Conservation (phyloP, 2,888 invertebrate species). For the Sesia apiformis region DNA sequence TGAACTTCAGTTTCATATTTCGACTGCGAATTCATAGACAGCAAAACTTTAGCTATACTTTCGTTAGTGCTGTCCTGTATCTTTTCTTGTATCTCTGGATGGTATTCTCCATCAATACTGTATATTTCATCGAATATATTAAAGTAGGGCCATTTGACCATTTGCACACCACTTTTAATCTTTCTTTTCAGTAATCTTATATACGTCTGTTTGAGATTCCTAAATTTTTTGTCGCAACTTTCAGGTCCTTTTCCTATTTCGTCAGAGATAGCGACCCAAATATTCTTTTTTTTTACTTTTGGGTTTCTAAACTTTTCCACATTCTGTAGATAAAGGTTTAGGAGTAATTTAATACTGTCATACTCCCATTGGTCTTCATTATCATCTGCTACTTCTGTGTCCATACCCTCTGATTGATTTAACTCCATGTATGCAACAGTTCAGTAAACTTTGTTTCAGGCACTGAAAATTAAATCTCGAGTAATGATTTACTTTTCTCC, state of each 20-base stretch:
- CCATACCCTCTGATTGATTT: slow-evolving; percentile 38
- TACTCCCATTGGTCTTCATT: slow-evolving; percentile 59
- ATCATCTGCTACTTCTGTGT: slow-evolving; percentile 41
- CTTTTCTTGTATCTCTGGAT: slow-evolving; percentile 53
- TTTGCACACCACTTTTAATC: slow-evolving; percentile 32
- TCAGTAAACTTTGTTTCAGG: slow-evolving; percentile 43
- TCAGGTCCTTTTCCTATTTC: slow-evolving; percentile 53
- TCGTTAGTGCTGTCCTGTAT: slow-evolving; percentile 45
- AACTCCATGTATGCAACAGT: slow-evolving; percentile 42
- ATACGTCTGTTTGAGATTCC: slow-evolving; percentile 62
- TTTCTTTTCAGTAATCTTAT: slow-evolving; percentile 54
- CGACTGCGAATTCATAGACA: slow-evolving; percentile 37
- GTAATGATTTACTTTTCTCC: slow-evolving; percentile 11
- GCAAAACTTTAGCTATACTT: slow-evolving; percentile 44
- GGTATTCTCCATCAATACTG: slow-evolving; percentile 51
- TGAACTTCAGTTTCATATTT: slow-evolving; percentile 22
- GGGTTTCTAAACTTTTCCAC: slow-evolving; percentile 57
- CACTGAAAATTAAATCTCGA: slow-evolving; percentile 33
- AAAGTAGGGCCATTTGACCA: slow-evolving; percentile 65
- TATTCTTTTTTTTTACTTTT: slow-evolving; percentile 60
- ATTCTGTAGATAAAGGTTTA: slow-evolving; percentile 51
- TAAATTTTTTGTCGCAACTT: slow-evolving; percentile 60
- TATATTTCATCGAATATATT: slow-evolving; percentile 58
- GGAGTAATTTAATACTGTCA: slow-evolving; percentile 37
- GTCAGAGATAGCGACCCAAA: slow-evolving; percentile 53